Conservation (phyloP, 2,888 invertebrate species). For the Amiota communis region DNA sequence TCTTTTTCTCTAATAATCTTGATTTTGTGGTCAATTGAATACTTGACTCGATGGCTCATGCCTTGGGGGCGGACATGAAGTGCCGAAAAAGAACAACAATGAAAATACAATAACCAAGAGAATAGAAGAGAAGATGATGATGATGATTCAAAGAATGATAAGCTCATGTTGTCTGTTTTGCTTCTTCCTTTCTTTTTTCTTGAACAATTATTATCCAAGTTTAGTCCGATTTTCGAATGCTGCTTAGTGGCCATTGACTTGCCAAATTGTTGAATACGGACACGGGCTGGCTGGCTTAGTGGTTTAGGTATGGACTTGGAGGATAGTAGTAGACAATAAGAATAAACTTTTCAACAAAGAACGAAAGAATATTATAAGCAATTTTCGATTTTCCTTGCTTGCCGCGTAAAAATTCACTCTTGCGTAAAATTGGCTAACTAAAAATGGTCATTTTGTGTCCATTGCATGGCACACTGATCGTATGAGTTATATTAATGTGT, state of each 20-base stretch:
- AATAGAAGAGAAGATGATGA: no score
- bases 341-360: neutral
- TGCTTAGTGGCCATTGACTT: constrained; percentile 62
- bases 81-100: neutral
- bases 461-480: neutral
- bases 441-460: neutral
- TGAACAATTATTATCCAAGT: no score
- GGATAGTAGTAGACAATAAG: neutral
- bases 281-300: no score
- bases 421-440: constrained; percentile 17
- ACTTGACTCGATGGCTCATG: constrained; percentile 58
- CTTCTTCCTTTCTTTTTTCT: no score
- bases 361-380: neutral
- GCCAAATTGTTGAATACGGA: constrained; percentile 44
- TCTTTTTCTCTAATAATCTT: constrained; percentile 64
- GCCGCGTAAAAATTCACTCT: neutral
- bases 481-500: constrained; percentile 8
- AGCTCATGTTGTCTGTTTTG: no score
- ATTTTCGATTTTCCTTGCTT: neutral
- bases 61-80: constrained; percentile 58
- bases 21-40: constrained; percentile 71
- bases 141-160: no score
- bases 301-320: neutral
- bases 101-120: no score
- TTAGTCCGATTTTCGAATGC: no score